A percentile compares a stretch with the other conserved stretches of the same genome.
Conservation (phyloP, 2,888 invertebrate species). For the Lasioglossum vierecki region DNA sequence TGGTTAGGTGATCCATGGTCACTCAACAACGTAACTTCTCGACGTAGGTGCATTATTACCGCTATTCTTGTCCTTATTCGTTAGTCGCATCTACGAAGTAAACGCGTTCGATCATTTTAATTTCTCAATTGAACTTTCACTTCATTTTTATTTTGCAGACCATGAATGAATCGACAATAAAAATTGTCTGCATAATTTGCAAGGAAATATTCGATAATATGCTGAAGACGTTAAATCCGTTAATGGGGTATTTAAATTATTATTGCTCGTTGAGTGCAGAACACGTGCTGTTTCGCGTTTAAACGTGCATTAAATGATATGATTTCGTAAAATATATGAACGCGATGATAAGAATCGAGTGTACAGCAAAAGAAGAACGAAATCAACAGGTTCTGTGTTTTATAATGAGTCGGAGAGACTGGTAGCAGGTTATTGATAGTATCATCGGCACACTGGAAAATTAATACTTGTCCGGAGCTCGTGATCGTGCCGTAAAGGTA, state of each 20-base stretch:
- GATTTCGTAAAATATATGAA: background rate
- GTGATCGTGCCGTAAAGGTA: conserved; percentile 20
- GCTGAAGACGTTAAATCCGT: background rate
- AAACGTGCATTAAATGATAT: background rate
- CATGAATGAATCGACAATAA: background rate
- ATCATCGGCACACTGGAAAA: conserved; percentile 13
- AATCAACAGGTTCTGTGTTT: background rate
- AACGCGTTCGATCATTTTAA: background rate
- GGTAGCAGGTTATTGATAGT: conserved; percentile 13
- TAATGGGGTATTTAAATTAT: background rate
- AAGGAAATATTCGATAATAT: background rate
- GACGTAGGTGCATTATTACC: background rate
- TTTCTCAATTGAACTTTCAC: background rate
- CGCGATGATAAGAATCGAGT: background rate
- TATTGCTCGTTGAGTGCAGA: background rate
- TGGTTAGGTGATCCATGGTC: conserved; percentile 33
- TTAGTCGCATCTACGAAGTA: background rate
- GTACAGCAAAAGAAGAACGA: background rate
- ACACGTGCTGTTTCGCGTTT: background rate
- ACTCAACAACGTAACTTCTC: conserved; percentile 9
- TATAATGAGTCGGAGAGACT: background rate
- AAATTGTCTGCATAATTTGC: background rate
- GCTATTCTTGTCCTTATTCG: background rate
- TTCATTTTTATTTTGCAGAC: background rate
- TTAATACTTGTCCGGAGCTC: conserved; percentile 30